Base-by-base conservation (phyloP, 2,888 invertebrate genomes). In the Ichneumoninae sp. region DNA sequence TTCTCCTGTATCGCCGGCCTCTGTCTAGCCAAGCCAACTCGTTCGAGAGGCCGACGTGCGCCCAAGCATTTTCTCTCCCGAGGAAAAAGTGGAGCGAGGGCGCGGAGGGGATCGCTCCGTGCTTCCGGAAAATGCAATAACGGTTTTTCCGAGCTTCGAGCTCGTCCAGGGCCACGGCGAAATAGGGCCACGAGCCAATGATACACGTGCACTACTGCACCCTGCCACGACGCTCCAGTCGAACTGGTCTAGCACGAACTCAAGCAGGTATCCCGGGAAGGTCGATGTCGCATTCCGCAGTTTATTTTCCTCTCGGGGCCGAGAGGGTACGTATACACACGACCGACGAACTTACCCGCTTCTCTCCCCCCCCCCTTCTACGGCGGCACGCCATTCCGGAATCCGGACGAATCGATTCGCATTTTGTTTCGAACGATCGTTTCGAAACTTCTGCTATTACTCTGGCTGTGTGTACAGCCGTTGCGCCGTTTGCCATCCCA, bases 61-160 rank as follows among this genome's bases (percentile, higher is more conserved):
- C 40, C 52, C 7, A 68, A 77, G 77, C n/a, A 77, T 54, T 66
- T 52, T 57, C 40, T 40, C 40, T 22, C 54, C 54, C 68, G 33
- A 68, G 40, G 1, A 40, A 47, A 57, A 60, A 57, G 69, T 13
- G 68, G 19, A 33, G 36, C 16, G 4, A 16, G 16, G 22, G 36
- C 33, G 22, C 13, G 33, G 69, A 10, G 8, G 69, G 1, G 40
- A 13, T 0, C 7, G 10, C 66, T 6, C 19, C 16, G 66, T 16
- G 33, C 47, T 77, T 72, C 54, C 47, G 44, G 78, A 68, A 77
- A 74, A 82, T 82, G 82, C 82, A 82, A 82, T 82, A 77, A 68
- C 69, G 78, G 36, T 36, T 50, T 62, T 65, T 40, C 47, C 26
- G 77, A 44, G 65, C 44, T 60, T 54, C 62, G 50, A 30, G 71